Evolutionary conservation across 2,888 invertebrate genomes (phyloP).

Genomic region (Phoronis australis): DNA sequence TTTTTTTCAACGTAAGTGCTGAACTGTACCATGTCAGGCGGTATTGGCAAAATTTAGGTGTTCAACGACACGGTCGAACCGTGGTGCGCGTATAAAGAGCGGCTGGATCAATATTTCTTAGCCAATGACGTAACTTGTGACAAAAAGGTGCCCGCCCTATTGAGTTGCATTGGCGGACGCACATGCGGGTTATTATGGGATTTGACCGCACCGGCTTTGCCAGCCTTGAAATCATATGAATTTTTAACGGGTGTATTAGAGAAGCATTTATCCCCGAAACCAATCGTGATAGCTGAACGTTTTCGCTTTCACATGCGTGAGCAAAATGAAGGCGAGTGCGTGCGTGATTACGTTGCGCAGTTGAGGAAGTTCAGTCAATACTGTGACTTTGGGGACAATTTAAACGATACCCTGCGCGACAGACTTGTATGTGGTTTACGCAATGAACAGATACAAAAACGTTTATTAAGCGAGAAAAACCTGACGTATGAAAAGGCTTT

Average conservation of each 20-base stretch:
- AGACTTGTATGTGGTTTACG: slow-evolving; percentile 16
- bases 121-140: slow-evolving; percentile 11
- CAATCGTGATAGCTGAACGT: slow-evolving; percentile 14
- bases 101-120: slow-evolving; percentile 14
- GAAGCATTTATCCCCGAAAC: slow-evolving; percentile 13
- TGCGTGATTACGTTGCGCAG: slow-evolving; percentile 11
- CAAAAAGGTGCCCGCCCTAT: slow-evolving; percentile 13
- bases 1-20: too few relatives aligned
- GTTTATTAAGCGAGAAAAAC: slow-evolving; percentile 8
- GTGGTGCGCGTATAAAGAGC: slow-evolving; percentile 13
- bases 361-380: slow-evolving; percentile 11
- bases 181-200: slow-evolving; percentile 7
- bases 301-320: slow-evolving; percentile 16
- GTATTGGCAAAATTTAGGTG: slow-evolving; percentile 1
- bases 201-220: slow-evolving; percentile 12
- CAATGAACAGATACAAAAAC: slow-evolving; percentile 7
- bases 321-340: slow-evolving; percentile 10
- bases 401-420: slow-evolving; percentile 15
- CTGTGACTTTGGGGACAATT: slow-evolving; percentile 11
- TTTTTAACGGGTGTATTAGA: slow-evolving; percentile 7
- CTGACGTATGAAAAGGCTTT: slow-evolving; percentile 7
- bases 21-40: too few relatives aligned
- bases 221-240: slow-evolving; percentile 10
- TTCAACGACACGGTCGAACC: slow-evolving; percentile 4
- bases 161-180: slow-evolving; percentile 14